Evolutionary conservation across 1,140 invertebrate species (phyloP), one percentile per base, ranked within the genome.

Genomic region (Ceratina australensis): DNA sequence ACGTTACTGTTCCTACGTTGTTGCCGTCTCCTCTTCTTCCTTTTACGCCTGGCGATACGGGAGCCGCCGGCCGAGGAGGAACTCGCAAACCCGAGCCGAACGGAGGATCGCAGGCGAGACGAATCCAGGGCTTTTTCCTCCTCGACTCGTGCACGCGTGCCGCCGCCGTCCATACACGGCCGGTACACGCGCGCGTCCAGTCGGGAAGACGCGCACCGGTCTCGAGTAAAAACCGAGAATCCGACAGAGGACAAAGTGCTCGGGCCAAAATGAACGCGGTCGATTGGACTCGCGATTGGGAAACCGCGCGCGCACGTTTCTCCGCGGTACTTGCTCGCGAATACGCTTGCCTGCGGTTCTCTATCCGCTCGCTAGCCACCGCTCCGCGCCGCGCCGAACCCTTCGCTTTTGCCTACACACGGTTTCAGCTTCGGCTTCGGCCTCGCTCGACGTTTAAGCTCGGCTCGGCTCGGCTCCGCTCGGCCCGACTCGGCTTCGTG

Each of bases 121-220:
- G 82, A 84, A 80, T 84, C 82, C 82, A 84, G 82, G 82, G 82
- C 78, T 80, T 77, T 84, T 72, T 84, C 82, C 78, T 84, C 82
- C 78, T 84, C 81, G 82, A 60, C 78, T 76, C 81, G 81, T 80
- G 81, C 82, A 82, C 78, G 82, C 82, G 82, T 83, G 78, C 75
- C 78, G 78, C 75, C 78, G 78, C 71, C 81, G 81, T 84, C 82
- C 82, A 84, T 84, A 73, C 82, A 84, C 82, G 82, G 80, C 64
- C 72, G 81, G 82, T 74, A 72, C 76, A 79, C 82, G 82, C 77
- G 77, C 80, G 80, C 63, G 71, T 67, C n/a, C 78, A 67, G 72
- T 49, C 72, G 64, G 28, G 72, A 75, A 79, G 56, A 79, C 72
- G 57, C 72, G 72, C 72, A 75, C 72, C 49, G 64, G 72, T 28